Conservation (phyloP, 2,888 invertebrate genomes). For the Petrophora chlorosata region DNA sequence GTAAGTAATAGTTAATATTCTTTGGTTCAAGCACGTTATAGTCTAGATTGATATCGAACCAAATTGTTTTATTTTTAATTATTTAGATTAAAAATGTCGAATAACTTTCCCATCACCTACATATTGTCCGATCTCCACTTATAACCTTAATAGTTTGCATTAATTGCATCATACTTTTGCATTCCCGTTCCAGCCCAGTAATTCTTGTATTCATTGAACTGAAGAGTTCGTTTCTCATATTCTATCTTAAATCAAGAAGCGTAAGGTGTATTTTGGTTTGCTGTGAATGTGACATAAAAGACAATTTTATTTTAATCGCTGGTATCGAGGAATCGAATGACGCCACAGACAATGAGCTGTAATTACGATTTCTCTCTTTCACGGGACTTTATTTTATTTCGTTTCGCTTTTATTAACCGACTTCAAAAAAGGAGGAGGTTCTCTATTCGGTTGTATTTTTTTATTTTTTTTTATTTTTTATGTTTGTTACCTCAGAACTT, state of each 20-base stretch:
- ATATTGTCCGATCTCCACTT: too few species aligned
- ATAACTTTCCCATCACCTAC: not conserved
- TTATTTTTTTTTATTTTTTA: too few species aligned
- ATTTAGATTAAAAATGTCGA: too few species aligned
- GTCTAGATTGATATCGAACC: too few species aligned
- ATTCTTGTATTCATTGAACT: conserved; percentile 12
- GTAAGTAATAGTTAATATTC: too few species aligned
- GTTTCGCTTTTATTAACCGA: too few species aligned
- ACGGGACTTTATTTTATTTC: too few species aligned
- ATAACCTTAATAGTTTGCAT: not conserved
- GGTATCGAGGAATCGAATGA: conserved; percentile 60
- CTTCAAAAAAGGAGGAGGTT: too few species aligned
- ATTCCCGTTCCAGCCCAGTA: conserved; percentile 36
- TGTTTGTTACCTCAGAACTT: too few species aligned
- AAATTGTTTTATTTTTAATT: too few species aligned
- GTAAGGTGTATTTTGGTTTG: conserved; percentile 4
- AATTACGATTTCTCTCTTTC: conserved; percentile 60
- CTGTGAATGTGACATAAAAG: conserved; percentile 33
- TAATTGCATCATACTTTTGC: conserved; percentile 51
- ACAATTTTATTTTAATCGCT: conserved; percentile 63
- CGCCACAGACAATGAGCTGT: conserved; percentile 60
- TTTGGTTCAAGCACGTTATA: too few species aligned
- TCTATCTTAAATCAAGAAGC: conserved; percentile 4
- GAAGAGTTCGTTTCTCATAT: conserved; percentile 20
- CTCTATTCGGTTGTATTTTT: too few species aligned